These are phyloP conservation scores for Diloba caeruleocephala DNA, from an alignment of 2,888 invertebrate species.

Conservation along the genomic window DNA sequence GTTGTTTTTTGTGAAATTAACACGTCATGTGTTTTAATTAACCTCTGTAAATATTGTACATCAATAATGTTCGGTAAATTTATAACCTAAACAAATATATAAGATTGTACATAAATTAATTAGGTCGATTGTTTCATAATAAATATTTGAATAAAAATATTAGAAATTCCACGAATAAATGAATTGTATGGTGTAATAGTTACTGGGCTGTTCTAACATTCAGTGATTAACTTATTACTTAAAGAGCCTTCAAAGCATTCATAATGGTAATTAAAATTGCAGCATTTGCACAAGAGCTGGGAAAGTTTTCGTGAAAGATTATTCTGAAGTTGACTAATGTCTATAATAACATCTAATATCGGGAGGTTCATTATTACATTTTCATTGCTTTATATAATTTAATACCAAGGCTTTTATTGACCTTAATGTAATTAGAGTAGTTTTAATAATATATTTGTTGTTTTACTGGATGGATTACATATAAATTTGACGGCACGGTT, in stretches of 20 bases:
- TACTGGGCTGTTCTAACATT: not conserved
- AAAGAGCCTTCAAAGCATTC: not conserved
- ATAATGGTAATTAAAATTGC: conserved; percentile 23
- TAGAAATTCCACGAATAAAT: too few species aligned
- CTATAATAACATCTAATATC: not conserved
- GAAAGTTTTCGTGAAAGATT: conserved; percentile 5
- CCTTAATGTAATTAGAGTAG: too few species aligned
- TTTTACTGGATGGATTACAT: too few species aligned
- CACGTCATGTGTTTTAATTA: conserved; percentile 17
- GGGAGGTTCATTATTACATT: not conserved
- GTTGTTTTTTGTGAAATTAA: conserved; percentile 22
- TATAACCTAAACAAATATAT: conserved; percentile 28
- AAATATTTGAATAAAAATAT: conserved; percentile 1
- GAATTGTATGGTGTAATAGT: too few species aligned
- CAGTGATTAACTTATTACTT: conserved; percentile 3
- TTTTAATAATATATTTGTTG: too few species aligned
- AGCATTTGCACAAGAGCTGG: conserved; percentile 9
- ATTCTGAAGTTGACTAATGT: conserved; percentile 2
- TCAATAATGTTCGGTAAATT: conserved; percentile 7
- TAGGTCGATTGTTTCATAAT: conserved; percentile 7
- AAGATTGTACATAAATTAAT: conserved; percentile 6
- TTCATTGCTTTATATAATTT: too few species aligned
- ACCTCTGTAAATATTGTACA: conserved; percentile 39
- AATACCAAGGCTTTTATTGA: too few species aligned
- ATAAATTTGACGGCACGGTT: too few species aligned